Evolutionary conservation across 2,888 invertebrate genomes (phyloP).

Genomic region (Drosophila borborema): DNA sequence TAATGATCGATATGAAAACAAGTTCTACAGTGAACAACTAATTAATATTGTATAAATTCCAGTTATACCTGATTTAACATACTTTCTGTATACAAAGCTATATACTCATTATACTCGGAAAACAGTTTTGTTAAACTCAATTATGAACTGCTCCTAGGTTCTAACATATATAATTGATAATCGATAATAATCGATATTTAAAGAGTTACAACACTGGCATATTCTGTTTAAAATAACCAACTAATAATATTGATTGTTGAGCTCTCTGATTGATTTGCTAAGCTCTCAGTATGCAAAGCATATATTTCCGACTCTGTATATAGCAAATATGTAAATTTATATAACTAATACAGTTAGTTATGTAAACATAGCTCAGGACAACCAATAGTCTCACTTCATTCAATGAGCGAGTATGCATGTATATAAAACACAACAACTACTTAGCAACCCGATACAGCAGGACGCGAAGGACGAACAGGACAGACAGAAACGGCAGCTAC

Average conservation of each 20-base stretch:
- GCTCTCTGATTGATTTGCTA: no score
- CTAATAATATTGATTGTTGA: no score
- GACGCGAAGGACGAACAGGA: slow-evolving; percentile 7
- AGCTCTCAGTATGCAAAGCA: no score
- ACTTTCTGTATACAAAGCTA: no score
- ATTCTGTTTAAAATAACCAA: no score
- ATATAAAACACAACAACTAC: slow-evolving; percentile 39
- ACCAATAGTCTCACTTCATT: background rate
- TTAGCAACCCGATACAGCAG: slow-evolving; percentile 62
- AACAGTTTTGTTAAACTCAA: no score
- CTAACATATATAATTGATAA: background rate
- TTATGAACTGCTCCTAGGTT: no score
- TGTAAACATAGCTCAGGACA: background rate
- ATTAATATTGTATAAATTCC: no score
- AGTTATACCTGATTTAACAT: background rate
- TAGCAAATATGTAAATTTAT: background rate
- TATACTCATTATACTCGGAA: no score
- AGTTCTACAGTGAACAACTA: no score
- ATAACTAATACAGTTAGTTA: background rate
- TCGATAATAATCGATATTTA: background rate
- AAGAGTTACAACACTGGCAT: no score
- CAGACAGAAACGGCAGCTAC: slow-evolving; percentile 37
- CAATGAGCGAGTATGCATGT: background rate
- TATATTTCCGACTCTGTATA: background rate
- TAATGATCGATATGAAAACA: no score